phyloP scores from a whole-genome alignment of 2,888 invertebrate species.

The Euzophera pinguis region DNA sequence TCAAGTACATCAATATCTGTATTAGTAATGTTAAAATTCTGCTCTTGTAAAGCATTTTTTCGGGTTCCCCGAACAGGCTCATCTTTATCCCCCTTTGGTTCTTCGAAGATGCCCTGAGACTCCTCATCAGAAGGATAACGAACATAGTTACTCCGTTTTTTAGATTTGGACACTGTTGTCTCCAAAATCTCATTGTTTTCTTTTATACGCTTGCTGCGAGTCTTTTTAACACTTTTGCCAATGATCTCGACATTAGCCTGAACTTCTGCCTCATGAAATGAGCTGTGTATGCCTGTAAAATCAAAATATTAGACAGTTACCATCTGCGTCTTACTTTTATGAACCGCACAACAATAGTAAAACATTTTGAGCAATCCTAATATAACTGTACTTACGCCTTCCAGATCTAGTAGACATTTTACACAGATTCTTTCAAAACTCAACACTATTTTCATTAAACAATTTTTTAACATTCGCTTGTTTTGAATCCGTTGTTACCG shows the following conservation, averaged over 20 bases:
- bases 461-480: constrained; percentile 18
- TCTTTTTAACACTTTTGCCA: constrained; percentile 44
- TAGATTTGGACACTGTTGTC: constrained; percentile 29
- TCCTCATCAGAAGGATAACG: constrained; percentile 52
- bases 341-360: neutral
- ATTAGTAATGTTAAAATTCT: constrained; percentile 26
- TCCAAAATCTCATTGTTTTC: constrained; percentile 36
- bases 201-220: constrained; percentile 44
- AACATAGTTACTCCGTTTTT: constrained; percentile 56
- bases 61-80: constrained; percentile 28
- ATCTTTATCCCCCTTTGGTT: constrained; percentile 18
- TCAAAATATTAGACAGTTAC: constrained; percentile 4
- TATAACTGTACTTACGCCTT: constrained; percentile 51
- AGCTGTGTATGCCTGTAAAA: constrained; percentile 55
- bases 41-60: constrained; percentile 47
- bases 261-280: constrained; percentile 32
- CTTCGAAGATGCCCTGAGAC: constrained; percentile 15
- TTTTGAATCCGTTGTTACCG: constrained; percentile 27
- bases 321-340: no score
- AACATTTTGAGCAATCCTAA: neutral
- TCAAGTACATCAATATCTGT: constrained; percentile 24
- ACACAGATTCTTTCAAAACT: constrained; percentile 8
- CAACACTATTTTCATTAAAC: neutral
- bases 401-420: constrained; percentile 69
- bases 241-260: constrained; percentile 25